Conservation (phyloP, 2,113 vertebrate species). For the Xiphophorus couchianus region DNA sequence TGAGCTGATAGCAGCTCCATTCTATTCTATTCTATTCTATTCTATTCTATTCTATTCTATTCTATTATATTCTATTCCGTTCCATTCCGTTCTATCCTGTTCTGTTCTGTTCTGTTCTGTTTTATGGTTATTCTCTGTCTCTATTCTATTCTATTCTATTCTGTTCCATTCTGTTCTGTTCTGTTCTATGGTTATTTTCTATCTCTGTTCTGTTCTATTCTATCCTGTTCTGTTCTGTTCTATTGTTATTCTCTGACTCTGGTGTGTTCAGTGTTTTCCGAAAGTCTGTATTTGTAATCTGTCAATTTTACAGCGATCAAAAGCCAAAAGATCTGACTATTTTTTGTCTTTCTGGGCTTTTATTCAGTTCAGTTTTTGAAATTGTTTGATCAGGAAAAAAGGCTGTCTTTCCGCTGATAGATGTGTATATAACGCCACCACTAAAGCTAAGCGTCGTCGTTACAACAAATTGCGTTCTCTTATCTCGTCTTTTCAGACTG, state of each 20-base stretch:
- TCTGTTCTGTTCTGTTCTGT: no score
- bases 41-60: no score
- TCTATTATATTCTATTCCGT: no score
- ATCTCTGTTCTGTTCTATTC: no score
- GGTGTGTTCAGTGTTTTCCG: neutral
- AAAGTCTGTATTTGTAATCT: neutral
- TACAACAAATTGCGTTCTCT: slow-evolving; percentile 50
- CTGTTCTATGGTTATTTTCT: no score
- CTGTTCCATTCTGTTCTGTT: no score
- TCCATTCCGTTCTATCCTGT: no score
- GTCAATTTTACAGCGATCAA: slow-evolving; percentile 28
- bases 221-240: no score
- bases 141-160: neutral
- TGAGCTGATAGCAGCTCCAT: neutral
- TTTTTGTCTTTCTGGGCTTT: slow-evolving; percentile 4
- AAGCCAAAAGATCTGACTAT: slow-evolving; percentile 5
- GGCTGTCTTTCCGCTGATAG: slow-evolving; percentile 20
- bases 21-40: no score
- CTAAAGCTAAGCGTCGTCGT: slow-evolving; percentile 57
- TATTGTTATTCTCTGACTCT: neutral
- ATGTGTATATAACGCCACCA: slow-evolving; percentile 23
- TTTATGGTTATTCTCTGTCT: no score
- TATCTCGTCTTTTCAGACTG: slow-evolving; percentile 60
- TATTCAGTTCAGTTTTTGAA: slow-evolving; percentile 39
- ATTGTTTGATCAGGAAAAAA: slow-evolving; percentile 42